Base-by-base conservation (phyloP, 1,140 invertebrate species). In the Pogonomyrmex californicus region DNA sequence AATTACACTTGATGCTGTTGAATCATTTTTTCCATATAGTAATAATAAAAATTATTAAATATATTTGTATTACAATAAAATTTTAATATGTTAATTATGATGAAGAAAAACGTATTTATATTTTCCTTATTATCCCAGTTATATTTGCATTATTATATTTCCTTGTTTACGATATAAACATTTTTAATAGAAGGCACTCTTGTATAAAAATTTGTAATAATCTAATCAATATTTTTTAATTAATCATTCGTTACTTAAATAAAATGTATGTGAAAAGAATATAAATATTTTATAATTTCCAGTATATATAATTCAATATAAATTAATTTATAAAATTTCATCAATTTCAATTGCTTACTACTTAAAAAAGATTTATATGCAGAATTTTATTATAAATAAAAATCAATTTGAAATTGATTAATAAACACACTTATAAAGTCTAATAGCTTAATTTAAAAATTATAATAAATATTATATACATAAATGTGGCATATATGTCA, bases 21-120 rank as follows among this genome's bases (percentile, higher is more conserved):
- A 23, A 23, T 23, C 23, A 23, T 23, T 23, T 23, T 23, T 23
- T 23, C 23, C 23, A 23, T 23, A 23, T 23, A 23, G 23, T 23
- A 23, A 23, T 23, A 23, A 23, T 23, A 23, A 23, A 23, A 4
- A 87, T 78, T 83, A 90, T 79, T 68, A 60, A 77, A 49, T 56
- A 12, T n/a, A 85, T 7, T 10, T 44, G 54, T 58, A 58, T 58
- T 58, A 3, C 7, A 82, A 70, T 36, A 30, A 68, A 70, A 44
- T 1, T 60, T 70, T 5, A 51, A 65, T 49, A 30, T 36, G 36
- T 78, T 41, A 5, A 56, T 75, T 41, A 23, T 2, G 49, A 73
- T 6, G n/a, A 75, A 75, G 38, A 38, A 10, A 75, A 5, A 36
- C 14, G 60, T 62, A 0, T 44, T 76, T 44, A 17, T 54, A 23